These are phyloP conservation scores for Galeopterus variegatus DNA, from an alignment of 2,113 vertebrate genomes.

Conservation along the genomic window DNA sequence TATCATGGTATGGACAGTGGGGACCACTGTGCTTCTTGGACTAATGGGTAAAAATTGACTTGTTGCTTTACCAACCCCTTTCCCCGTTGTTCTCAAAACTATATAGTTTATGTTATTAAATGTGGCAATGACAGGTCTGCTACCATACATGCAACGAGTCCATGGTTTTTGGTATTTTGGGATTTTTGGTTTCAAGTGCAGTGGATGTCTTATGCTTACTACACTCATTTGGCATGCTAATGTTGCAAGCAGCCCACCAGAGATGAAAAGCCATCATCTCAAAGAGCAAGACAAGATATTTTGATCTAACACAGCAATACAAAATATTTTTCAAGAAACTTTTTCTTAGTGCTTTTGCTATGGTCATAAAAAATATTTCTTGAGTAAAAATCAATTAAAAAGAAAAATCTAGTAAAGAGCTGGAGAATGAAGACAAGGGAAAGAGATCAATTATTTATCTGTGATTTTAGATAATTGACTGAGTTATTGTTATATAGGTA, in stretches of 20 bases:
- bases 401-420: not conserved
- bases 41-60: not conserved
- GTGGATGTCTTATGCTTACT: not conserved
- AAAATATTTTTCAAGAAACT: not conserved
- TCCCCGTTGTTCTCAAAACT: not conserved
- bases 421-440: not conserved
- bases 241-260: not conserved
- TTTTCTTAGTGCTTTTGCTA: not conserved
- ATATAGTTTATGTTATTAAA: not conserved
- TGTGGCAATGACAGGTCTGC: not conserved
- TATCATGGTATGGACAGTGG: not conserved
- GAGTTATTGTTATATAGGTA: not conserved
- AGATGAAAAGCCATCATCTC: not conserved
- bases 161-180: not conserved
- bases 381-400: not conserved
- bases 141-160: not conserved
- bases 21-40: not conserved
- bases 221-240: not conserved
- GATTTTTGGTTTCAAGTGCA: not conserved
- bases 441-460: not conserved
- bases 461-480: not conserved
- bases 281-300: not conserved
- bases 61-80: not conserved
- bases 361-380: conserved; percentile 5
- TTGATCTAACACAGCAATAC: not conserved